Percentiles rank a stretch among this genome's conserved stretches.
These are phyloP conservation scores for Pseudocheirus occidentalis DNA, from an alignment of 2,797 vertebrate species.

Conservation along the genomic window DNA sequence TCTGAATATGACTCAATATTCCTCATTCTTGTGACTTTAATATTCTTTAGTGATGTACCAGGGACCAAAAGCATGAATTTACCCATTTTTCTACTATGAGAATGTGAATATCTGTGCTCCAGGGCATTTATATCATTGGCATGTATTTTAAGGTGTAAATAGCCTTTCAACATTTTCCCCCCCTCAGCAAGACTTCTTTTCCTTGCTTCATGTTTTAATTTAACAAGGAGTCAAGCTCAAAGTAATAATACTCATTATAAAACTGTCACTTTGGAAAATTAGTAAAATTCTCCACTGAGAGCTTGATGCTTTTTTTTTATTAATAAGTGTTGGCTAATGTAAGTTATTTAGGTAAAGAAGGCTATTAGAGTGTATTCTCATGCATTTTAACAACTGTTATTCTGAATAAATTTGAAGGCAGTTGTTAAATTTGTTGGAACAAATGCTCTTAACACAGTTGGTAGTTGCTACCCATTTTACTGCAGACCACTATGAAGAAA, in stretches of 20 bases:
- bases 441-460: constrained; percentile 44
- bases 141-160: constrained; percentile 11
- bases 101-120: neutral
- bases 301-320: constrained; percentile 65
- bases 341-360: constrained; percentile 62
- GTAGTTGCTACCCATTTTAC: constrained; percentile 55
- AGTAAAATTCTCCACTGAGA: constrained; percentile 65
- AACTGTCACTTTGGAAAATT: constrained; percentile 65
- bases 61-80: neutral
- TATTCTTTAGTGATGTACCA: neutral
- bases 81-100: neutral
- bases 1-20: neutral
- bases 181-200: constrained; percentile 12
- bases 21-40: neutral
- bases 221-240: constrained; percentile 52
- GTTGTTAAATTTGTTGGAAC: constrained; percentile 56
- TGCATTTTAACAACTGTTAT: constrained; percentile 78
- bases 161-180: neutral
- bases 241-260: constrained; percentile 69
- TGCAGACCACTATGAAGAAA: constrained; percentile 70
- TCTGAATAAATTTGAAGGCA: constrained; percentile 57
- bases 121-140: neutral
- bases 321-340: constrained; percentile 67
- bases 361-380: constrained; percentile 60
- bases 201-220: constrained; percentile 63